Evolutionary conservation across 2,113 vertebrate species (phyloP).

Genomic region (Myxocyprinus asiaticus): DNA sequence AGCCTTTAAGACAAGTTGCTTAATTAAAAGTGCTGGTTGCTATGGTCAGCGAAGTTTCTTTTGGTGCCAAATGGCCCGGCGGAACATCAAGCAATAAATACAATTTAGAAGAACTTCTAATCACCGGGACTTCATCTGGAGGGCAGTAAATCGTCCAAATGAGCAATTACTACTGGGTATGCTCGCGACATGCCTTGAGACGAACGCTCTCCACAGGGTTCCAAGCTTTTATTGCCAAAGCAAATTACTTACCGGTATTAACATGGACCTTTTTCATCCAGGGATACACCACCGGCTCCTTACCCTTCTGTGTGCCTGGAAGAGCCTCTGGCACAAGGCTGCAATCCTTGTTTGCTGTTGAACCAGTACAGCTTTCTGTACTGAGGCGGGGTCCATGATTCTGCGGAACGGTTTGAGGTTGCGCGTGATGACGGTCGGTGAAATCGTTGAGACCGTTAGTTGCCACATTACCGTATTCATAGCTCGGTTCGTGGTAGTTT

Average conservation of each 20-base stretch:
- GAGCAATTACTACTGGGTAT: slow-evolving; percentile 73
- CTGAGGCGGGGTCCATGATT: slow-evolving; percentile 79
- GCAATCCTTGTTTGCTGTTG: slow-evolving; percentile 81
- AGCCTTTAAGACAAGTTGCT: slow-evolving; percentile 77
- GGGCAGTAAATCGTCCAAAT: slow-evolving; percentile 92
- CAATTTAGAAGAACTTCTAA: slow-evolving; percentile 98
- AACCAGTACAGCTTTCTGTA: slow-evolving; percentile 78
- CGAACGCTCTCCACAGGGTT: slow-evolving; percentile 59
- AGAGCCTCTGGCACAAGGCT: slow-evolving; percentile 82
- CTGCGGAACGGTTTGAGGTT: slow-evolving; percentile 78
- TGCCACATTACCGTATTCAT: slow-evolving; percentile 79
- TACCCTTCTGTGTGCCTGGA: slow-evolving; percentile 83
- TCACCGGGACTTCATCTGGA: slow-evolving; percentile 94
- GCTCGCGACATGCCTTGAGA: slow-evolving; percentile 40
- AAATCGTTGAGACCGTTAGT: slow-evolving; percentile 75
- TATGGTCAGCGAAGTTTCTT: slow-evolving; percentile 47
- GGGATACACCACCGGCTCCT: slow-evolving; percentile 95
- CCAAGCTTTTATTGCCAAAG: slow-evolving; percentile 58
- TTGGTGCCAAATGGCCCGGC: slow-evolving; percentile 75
- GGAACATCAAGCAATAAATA: slow-evolving; percentile 88
- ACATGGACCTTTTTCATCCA: slow-evolving; percentile 99
- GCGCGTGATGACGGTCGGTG: slow-evolving; percentile 75
- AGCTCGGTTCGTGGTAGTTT: slow-evolving; percentile 82
- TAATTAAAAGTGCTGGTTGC: slow-evolving; percentile 73
- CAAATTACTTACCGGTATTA: slow-evolving; percentile 87